Percentiles rank a stretch among this genome's conserved stretches.
Conservation (phyloP, 2,888 invertebrate species). For the Tolmerus cingulatus region DNA sequence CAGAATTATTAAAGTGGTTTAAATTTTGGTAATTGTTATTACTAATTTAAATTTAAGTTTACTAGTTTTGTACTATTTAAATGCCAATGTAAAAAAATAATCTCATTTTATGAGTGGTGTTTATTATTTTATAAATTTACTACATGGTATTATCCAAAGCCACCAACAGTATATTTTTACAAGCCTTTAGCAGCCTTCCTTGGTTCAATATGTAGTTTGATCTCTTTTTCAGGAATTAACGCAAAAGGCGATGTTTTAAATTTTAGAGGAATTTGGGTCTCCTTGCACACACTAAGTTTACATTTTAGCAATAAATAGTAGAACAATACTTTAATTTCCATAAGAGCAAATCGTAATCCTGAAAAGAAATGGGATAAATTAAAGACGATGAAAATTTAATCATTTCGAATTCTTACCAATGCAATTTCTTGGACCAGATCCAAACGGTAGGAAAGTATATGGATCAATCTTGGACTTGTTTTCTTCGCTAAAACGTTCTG, state of each 20-base stretch:
- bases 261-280: conserved; percentile 50
- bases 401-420: conserved; percentile 62
- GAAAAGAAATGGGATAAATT: neutral
- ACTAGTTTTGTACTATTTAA: no score
- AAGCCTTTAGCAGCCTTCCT: neutral
- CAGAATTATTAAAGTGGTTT: no score
- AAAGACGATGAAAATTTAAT: neutral
- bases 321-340: conserved; percentile 59
- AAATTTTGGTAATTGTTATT: no score
- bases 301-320: conserved; percentile 57
- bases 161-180: neutral
- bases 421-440: conserved; percentile 70
- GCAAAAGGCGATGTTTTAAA: conserved; percentile 53
- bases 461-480: conserved; percentile 66
- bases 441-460: conserved; percentile 67
- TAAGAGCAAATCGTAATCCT: conserved; percentile 61
- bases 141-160: neutral
- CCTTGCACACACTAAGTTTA: conserved; percentile 52
- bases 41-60: no score
- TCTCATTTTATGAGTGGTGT: neutral
- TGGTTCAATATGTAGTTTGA: conserved; percentile 57
- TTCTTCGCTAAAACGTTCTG: conserved; percentile 68
- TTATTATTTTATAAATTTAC: neutral
- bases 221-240: conserved; percentile 56
- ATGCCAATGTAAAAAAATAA: no score